These are phyloP conservation scores for Sitobion miscanthi DNA, from an alignment of 1,140 invertebrate genomes.

Conservation along the genomic window DNA sequence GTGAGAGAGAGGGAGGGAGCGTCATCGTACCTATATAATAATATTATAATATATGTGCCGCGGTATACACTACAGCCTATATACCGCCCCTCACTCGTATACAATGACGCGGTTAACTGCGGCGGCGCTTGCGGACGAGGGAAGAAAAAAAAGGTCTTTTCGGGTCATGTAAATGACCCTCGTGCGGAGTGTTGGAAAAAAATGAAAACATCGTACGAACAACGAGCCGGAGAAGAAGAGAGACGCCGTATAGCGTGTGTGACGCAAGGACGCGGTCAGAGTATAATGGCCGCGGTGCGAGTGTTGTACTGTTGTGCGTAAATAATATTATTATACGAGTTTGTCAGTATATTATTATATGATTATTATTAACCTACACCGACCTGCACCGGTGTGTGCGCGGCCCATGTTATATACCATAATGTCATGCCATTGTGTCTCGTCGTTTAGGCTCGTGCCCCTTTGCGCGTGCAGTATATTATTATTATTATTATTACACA, in stretches of 20 bases:
- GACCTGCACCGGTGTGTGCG: not conserved
- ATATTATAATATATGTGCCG: not conserved
- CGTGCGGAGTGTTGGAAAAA: not conserved
- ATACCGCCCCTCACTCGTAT: not conserved
- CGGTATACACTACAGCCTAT: not conserved
- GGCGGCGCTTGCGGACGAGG: not conserved
- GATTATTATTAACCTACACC: not conserved
- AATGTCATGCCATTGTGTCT: not conserved
- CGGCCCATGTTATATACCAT: not conserved
- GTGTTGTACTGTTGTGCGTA: not conserved
- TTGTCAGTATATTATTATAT: not conserved
- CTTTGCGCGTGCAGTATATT: not conserved
- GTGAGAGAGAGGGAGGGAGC: not conserved
- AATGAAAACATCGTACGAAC: not conserved
- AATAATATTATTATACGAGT: not conserved
- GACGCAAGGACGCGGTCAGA: conserved; percentile 27
- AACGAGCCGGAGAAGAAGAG: not conserved
- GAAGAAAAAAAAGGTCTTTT: conserved; percentile 23
- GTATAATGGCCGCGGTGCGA: not conserved
- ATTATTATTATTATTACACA: not conserved
- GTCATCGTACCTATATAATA: not conserved
- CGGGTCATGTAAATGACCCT: conserved; percentile 52
- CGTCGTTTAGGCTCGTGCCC: conserved; percentile 26
- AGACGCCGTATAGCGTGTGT: not conserved
- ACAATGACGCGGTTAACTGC: conserved; percentile 21